Evolutionary conservation across 92 coral and sea anemone species (phyloP), one percentile per base, ranked within the genome.

Genomic region (Zoanthus sansibaricus): DNA sequence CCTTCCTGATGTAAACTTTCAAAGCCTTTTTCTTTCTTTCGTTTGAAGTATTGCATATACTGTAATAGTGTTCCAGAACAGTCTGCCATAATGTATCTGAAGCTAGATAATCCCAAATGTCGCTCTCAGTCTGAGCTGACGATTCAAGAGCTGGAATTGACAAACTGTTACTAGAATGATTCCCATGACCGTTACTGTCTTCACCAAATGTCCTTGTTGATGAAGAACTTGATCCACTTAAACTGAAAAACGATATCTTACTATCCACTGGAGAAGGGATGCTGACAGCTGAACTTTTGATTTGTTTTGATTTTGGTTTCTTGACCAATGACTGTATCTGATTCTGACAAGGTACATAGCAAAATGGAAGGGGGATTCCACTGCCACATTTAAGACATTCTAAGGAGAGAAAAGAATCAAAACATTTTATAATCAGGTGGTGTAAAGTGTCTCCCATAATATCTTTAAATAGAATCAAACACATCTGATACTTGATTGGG

Each of bases 11-110:
- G 82, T 93, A 95, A 68, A 97, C 91, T 51, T 93, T 75, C 92
- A 95, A 44, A 33, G 94, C 89, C 42, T 78, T 88, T 18, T 59
- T 9, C 88, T 90, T 88, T 80, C 83, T 78, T 45, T 88, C 90
- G 11, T 30, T 33, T 11, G 92, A 75, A 37, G 82, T 90, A 86
- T 87, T 97, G 77, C 98, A 95, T 33, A 97, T 68, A 62, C 97
- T 90, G 89, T 95, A 97, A 86, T 94, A 93, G 88, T 93, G 89
- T 78, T 95, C 99, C 17, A 97, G 71, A 5, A 95, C 99, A 69
- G 90, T 92, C 54, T 92, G 95, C 99, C 99, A 97, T n/a, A 93
- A 56, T 16, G 78, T 89, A 48, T 97, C 98, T 44, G 87, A 30
- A 6, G 94, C 94, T 55, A 97, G 79, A 75, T 95, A 92, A 58